These are phyloP conservation scores for Syngnathus rostellatus DNA, from an alignment of 2,797 vertebrate genomes.

Conservation along the genomic window DNA sequence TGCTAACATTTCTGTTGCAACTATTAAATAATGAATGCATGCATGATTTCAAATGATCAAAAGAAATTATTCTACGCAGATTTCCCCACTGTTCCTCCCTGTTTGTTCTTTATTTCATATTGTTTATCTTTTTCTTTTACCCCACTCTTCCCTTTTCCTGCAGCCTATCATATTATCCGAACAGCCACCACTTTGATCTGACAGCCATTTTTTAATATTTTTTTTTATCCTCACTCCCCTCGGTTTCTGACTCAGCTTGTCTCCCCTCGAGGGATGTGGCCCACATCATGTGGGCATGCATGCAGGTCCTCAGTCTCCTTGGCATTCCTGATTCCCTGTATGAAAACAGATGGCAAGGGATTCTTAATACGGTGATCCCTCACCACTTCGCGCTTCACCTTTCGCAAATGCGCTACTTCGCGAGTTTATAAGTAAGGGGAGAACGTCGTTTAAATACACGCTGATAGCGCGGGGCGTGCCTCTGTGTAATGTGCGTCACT, in stretches of 20 bases:
- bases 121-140: constrained; percentile 16
- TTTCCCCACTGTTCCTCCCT: background rate
- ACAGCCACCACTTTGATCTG: constrained; percentile 36
- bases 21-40: background rate
- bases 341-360: constrained; percentile 32
- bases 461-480: too few relatives aligned
- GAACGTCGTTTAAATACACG: too few relatives aligned
- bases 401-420: too few relatives aligned
- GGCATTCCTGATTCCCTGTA: constrained; percentile 28
- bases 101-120: constrained; percentile 3
- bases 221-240: constrained; percentile 8
- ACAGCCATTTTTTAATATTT: constrained; percentile 41
- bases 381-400: too few relatives aligned
- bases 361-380: constrained; percentile 24
- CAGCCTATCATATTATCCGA: constrained; percentile 19
- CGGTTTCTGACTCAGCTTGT: constrained; percentile 33
- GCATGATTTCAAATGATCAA: background rate
- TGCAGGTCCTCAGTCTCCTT: constrained; percentile 38
- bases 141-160: constrained; percentile 15
- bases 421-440: too few relatives aligned
- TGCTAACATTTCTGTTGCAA: too few relatives aligned
- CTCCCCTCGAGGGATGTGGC: constrained; percentile 30
- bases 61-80: background rate
- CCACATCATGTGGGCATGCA: constrained; percentile 24
- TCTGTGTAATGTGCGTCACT: too few relatives aligned